Base-by-base conservation (phyloP, 2,797 vertebrate species). In the Botia kubotai region DNA sequence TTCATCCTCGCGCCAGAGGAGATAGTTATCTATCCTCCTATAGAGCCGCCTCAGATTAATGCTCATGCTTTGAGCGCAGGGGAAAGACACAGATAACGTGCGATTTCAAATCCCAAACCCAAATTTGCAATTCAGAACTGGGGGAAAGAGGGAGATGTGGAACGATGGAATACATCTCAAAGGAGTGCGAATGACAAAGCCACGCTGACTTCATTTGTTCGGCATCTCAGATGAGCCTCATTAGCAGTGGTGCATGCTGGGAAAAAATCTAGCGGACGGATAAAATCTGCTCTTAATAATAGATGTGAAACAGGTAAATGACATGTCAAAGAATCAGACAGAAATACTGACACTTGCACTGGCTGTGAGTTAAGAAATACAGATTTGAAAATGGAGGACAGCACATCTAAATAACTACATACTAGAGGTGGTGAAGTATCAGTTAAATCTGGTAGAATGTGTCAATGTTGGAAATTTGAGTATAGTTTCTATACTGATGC, bases 191-290 rank as follows among this genome's bases (percentile, higher is more conserved):
- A 86, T 90, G 91, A 92, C 92, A 92, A 92, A 92, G 91, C 89
- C 87, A 91, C 90, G 93, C 91, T 92, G 91, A 91, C 93, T 93
- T 92, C 89, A 93, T 93, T 93, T 93, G 88, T 88, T 90, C 88
- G 17, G 84, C 86, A 88, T 86, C 89, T 90, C 87, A 84, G 90
- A 92, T 91, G 88, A 93, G 92, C 91, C 91, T 92, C 89, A 92
- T 94, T 91, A 91, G 90, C 90, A 88, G 88, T 67, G 84, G 33
- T 83, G 91, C 90, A 91, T 88, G 48, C 82, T 81, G 87, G 86
- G 87, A 91, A 91, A 87, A 91, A 89, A 91, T 82, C 70, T 70
- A 85, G 79, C 80, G 77, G 63, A 46, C 75, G 84, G 87, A 90
- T 87, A 89, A 91, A 90, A 85, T 88, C 76, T 88, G 86, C 84